These are phyloP conservation scores for Eupithecia pulchellata DNA, from an alignment of 2,888 invertebrate genomes.

Conservation along the genomic window DNA sequence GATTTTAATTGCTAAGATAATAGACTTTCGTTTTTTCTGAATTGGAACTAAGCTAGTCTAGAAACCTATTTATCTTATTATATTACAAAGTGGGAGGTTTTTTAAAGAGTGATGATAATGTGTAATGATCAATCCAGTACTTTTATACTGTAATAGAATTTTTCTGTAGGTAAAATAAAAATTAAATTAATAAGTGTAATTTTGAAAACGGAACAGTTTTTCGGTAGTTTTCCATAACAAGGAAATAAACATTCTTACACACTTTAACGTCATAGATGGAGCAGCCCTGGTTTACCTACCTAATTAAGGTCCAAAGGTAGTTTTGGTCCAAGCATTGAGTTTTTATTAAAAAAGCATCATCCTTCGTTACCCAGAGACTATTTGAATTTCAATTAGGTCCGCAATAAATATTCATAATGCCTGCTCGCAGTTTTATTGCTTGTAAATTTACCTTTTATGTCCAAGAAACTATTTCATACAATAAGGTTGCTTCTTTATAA, in stretches of 20 bases:
- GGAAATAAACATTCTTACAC: background rate
- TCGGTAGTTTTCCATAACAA: background rate
- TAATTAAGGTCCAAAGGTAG: background rate
- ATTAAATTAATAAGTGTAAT: no score
- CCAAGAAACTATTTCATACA: background rate
- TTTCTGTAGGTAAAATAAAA: background rate
- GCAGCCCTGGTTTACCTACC: no score
- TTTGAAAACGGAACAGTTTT: background rate
- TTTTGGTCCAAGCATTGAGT: background rate
- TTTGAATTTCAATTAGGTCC: conserved; percentile 9
- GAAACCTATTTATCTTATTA: no score
- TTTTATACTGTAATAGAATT: no score
- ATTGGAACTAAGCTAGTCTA: no score
- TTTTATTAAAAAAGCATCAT: background rate
- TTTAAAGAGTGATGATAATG: no score
- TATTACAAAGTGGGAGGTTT: no score
- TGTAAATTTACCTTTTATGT: background rate
- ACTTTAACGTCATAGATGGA: background rate
- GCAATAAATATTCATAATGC: conserved; percentile 15
- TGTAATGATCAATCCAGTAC: no score
- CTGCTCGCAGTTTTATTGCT: conserved; percentile 6
- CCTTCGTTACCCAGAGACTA: background rate
- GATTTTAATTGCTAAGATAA: no score
- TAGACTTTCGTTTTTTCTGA: no score
- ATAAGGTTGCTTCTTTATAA: background rate